Percentiles rank a stretch among this genome's conserved stretches.
Evolutionary conservation across 2,888 invertebrate genomes (phyloP).

Genomic region (Sarcophaga caerulescens): DNA sequence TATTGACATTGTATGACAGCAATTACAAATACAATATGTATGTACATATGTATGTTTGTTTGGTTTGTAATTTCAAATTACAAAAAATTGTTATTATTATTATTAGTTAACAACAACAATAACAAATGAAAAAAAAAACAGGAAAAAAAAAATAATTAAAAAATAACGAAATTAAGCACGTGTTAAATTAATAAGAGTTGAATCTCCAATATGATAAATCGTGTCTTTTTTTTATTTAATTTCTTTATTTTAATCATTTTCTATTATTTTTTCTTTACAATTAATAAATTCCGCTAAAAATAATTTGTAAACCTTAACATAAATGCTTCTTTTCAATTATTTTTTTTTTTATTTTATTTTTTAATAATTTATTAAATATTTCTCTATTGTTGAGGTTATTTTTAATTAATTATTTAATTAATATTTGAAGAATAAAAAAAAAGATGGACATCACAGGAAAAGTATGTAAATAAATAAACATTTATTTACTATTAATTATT

Average conservation of each 20-base stretch:
- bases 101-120: background rate
- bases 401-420: background rate
- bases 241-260: too few species aligned
- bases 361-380: background rate
- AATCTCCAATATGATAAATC: too few species aligned
- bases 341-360: background rate
- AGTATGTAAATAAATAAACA: background rate
- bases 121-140: background rate
- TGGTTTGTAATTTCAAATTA: background rate
- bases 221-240: too few species aligned
- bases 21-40: background rate
- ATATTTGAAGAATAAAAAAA: background rate
- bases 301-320: too few species aligned
- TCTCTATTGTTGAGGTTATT: background rate
- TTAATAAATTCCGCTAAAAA: too few species aligned
- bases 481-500: conserved; percentile 2
- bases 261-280: too few species aligned
- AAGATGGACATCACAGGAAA: background rate
- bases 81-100: background rate
- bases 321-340: too few species aligned
- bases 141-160: too few species aligned
- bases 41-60: conserved; percentile 1
- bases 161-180: conserved; percentile 50
- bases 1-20: conserved; percentile 59
- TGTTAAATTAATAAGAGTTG: conserved; percentile 44